Evolutionary conservation across 2,797 vertebrate genomes (phyloP).

Genomic region (Ctenochaetus hawaiiensis): DNA sequence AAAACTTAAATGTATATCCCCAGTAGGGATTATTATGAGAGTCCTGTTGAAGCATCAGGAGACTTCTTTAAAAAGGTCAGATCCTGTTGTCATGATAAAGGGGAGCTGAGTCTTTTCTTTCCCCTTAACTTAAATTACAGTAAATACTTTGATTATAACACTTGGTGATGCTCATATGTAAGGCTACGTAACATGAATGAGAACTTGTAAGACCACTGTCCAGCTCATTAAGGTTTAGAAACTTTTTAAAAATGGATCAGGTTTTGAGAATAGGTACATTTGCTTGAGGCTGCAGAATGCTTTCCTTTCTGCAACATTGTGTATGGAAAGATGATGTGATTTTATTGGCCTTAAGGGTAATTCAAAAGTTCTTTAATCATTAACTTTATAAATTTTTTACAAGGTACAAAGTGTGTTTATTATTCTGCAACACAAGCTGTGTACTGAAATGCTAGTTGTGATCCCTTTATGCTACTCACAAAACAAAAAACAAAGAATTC

Average conservation of each 20-base stretch:
- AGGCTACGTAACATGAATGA: neutral
- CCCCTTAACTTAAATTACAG: neutral
- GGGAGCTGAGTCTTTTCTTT: neutral
- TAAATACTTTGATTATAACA: neutral
- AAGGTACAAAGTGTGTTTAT: too few species aligned
- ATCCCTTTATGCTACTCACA: too few species aligned
- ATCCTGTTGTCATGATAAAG: constrained; percentile 4
- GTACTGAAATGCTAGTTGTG: too few species aligned
- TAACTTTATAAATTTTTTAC: neutral
- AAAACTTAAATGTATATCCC: constrained; percentile 19
- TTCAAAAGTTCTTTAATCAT: neutral
- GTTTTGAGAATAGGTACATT: too few species aligned
- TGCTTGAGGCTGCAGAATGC: too few species aligned
- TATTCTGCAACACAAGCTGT: too few species aligned
- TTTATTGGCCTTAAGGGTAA: too few species aligned
- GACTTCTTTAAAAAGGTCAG: constrained; percentile 7
- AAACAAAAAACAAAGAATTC: too few species aligned
- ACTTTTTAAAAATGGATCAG: too few species aligned
- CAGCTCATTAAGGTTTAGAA: too few species aligned
- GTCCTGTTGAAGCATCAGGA: constrained; percentile 2
- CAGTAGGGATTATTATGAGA: constrained; percentile 27
- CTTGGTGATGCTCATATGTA: neutral
- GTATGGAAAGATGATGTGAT: neutral
- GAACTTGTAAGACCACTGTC: neutral
- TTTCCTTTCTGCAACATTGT: neutral